Evolutionary conservation across 1,140 invertebrate species (phyloP), one percentile per base, ranked within the genome.

Genomic region (Drosophila pseudoobscura): DNA sequence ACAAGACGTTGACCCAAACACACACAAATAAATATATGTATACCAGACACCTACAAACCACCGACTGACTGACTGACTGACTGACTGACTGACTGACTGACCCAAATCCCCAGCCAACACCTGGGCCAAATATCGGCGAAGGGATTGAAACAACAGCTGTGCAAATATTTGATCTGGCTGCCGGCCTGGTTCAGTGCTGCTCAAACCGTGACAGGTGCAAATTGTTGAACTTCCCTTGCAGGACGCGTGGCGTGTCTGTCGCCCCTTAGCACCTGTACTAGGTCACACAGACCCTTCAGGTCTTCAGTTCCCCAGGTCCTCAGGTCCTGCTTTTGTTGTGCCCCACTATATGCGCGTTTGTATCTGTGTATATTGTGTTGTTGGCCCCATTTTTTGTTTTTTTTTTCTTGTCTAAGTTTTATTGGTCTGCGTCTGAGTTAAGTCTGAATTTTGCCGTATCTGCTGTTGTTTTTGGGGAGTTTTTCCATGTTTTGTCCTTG

Each of bases 381-480:
- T 47, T 73, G 54, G 49, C 17, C 31, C 35, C 35, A 39, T 31
- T 11, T 26, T 15, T 15, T 15, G 0, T 15, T 15, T 46, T 50
- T 24, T 31, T 50, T 29, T 29, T 68, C 26, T 62, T 74, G 71
- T 65, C 64, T 52, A 78, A 64, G 71, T 80, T 80, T 80, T 80
- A 79, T 80, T 80, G 78, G 77, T 80, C 77, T 80, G 71, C 72
- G 77, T 80, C 77, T 80, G 77, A 69, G 77, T 79, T 70, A 61
- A 62, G 77, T 79, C 77, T 79, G 60, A 56, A 69, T 71, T 68
- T 66, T 43, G 51, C 41, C 26, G 53, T 57, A 26, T 46, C 56
- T 61, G 15, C 44, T 15, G 62, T 56, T 70, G 49, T 59, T 57
- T 45, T 31, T 45, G 31, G 24, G 46, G 53, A 56, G 50, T 66